phyloP scores from a whole-genome alignment of 1,140 invertebrate genomes.

The Batillaria attramentaria region DNA sequence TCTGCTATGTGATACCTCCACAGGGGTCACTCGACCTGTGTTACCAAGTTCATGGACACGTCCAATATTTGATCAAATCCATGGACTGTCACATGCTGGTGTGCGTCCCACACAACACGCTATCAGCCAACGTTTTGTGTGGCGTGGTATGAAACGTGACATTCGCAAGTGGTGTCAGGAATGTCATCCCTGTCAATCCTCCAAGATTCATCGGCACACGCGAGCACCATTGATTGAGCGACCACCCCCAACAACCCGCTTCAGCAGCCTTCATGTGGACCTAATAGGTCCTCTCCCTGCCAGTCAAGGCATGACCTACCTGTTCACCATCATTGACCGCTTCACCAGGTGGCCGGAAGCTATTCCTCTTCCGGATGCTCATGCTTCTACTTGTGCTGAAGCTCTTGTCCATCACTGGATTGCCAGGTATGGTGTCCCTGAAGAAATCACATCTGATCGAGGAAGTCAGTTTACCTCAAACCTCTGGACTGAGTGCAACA shows the following conservation, averaged over 20 bases:
- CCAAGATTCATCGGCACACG: constrained; percentile 24
- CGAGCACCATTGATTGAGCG: constrained; percentile 2
- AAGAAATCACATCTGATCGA: constrained; percentile 68
- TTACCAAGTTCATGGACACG: constrained; percentile 5
- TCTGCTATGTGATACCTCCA: not conserved
- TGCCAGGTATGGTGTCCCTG: constrained; percentile 59
- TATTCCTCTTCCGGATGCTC: constrained; percentile 71
- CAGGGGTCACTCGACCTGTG: not conserved
- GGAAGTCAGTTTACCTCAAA: constrained; percentile 68
- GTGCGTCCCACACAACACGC: constrained; percentile 12
- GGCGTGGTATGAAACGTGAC: constrained; percentile 20
- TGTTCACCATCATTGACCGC: constrained; percentile 62
- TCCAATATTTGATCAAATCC: constrained; percentile 11
- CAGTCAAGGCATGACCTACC: constrained; percentile 62
- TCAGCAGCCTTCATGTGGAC: constrained; percentile 73
- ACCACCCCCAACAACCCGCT: constrained; percentile 18
- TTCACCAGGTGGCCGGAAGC: constrained; percentile 68
- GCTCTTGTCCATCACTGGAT: constrained; percentile 66
- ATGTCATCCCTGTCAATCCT: constrained; percentile 16
- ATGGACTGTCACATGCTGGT: constrained; percentile 23
- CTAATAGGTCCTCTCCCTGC: constrained; percentile 72
- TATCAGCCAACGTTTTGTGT: not conserved
- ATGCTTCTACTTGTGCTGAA: constrained; percentile 57
- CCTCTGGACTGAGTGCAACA: constrained; percentile 3
- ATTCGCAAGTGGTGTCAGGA: constrained; percentile 21